Percentiles rank a stretch among this genome's conserved stretches.
phyloP scores from a whole-genome alignment of 2,113 vertebrate species.

The Phalacrocorax brasilianus region DNA sequence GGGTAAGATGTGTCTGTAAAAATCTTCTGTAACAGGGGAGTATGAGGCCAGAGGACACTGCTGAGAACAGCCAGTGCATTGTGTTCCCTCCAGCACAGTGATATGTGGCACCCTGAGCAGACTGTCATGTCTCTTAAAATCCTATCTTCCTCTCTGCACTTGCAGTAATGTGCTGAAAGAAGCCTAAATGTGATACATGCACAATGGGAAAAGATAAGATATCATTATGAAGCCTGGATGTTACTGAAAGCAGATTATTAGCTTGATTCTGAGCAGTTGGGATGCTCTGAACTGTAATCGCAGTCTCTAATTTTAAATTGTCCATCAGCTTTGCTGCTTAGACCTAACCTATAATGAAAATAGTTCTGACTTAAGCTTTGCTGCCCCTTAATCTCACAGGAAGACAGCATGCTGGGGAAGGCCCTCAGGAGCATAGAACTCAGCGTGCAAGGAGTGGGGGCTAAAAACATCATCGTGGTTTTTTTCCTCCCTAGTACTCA shows the following conservation, averaged over 20 bases:
- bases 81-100: neutral
- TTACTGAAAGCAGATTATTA: constrained; percentile 10
- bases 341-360: neutral
- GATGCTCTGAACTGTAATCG: constrained; percentile 6
- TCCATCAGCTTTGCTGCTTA: neutral
- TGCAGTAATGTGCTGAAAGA: neutral
- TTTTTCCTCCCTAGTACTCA: constrained; percentile 81
- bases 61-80: neutral
- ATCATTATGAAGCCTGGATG: neutral
- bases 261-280: neutral
- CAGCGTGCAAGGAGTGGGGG: neutral
- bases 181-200: neutral
- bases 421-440: neutral
- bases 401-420: neutral
- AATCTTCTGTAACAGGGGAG: neutral
- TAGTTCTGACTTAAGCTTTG: neutral
- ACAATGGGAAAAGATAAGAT: neutral
- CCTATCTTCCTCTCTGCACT: neutral
- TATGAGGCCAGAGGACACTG: neutral
- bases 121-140: neutral
- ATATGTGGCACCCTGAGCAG: neutral
- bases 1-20: neutral
- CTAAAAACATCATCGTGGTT: neutral
- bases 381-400: neutral
- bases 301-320: neutral